Evolutionary conservation across 1,140 invertebrate species (phyloP).

Genomic region (Euura saliciscinereae): DNA sequence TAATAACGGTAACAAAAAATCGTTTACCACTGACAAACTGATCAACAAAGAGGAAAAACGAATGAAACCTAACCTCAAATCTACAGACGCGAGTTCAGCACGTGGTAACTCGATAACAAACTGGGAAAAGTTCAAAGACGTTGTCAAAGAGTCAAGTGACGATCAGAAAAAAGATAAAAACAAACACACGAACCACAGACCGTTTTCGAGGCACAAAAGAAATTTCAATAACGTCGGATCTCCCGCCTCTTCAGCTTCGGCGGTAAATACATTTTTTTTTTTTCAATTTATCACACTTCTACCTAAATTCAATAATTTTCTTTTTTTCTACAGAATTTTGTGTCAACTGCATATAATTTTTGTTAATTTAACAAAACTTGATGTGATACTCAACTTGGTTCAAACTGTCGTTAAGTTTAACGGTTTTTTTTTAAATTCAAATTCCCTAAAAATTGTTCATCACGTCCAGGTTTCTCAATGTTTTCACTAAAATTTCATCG

Average conservation of each 20-base stretch:
- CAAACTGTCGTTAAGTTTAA: too few species aligned
- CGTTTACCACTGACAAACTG: not conserved
- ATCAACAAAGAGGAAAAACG: not conserved
- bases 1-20: not conserved
- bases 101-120: not conserved
- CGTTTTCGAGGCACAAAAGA: not conserved
- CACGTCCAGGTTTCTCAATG: too few species aligned
- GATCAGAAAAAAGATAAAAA: not conserved
- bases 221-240: not conserved
- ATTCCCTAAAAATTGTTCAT: too few species aligned
- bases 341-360: too few species aligned
- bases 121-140: not conserved
- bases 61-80: not conserved
- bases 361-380: too few species aligned
- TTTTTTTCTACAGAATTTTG: too few species aligned
- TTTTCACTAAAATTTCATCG: too few species aligned
- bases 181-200: not conserved
- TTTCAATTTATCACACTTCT: not conserved
- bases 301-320: too few species aligned
- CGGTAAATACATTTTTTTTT: not conserved
- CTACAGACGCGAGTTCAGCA: not conserved
- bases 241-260: not conserved
- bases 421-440: too few species aligned
- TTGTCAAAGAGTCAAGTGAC: not conserved
- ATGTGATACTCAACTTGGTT: too few species aligned